Conservation (phyloP, 2,888 invertebrate species). For the Phlogophora meticulosa region DNA sequence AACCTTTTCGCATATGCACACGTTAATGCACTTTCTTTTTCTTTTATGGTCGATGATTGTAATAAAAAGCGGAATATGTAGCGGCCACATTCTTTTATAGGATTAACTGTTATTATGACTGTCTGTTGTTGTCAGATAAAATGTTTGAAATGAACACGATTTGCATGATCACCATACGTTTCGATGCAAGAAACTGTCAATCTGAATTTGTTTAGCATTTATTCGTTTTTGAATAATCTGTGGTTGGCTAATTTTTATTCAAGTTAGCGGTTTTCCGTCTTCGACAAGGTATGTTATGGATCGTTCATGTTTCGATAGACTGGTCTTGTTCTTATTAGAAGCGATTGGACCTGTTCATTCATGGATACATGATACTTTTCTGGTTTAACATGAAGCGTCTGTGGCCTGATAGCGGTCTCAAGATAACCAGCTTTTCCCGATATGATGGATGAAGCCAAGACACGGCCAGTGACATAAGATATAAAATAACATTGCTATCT, state of each 20-base stretch:
- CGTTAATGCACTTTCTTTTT: constrained; percentile 55
- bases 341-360: constrained; percentile 38
- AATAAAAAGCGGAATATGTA: constrained; percentile 36
- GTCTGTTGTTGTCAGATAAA: constrained; percentile 6
- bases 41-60: constrained; percentile 37
- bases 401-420: constrained; percentile 9
- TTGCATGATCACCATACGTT: constrained; percentile 42
- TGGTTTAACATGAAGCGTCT: constrained; percentile 33
- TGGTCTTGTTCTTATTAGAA: constrained; percentile 10
- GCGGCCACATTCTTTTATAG: constrained; percentile 23
- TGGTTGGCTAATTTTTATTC: constrained; percentile 12
- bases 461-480: constrained; percentile 8
- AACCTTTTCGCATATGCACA: constrained; percentile 54
- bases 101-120: constrained; percentile 17
- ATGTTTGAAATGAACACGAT: constrained; percentile 12
- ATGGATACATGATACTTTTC: constrained; percentile 31
- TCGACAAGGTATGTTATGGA: neutral
- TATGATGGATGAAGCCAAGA: neutral
- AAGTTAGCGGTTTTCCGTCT: constrained; percentile 8
- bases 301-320: constrained; percentile 5
- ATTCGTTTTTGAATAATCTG: constrained; percentile 19
- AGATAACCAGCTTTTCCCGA: constrained; percentile 33
- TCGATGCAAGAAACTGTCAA: constrained; percentile 20
- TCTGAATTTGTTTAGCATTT: neutral
- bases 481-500: neutral